Evolutionary conservation across 2,113 vertebrate genomes (phyloP), one percentile per base, ranked within the genome.

Genomic region (Argyrosomus japonicus): DNA sequence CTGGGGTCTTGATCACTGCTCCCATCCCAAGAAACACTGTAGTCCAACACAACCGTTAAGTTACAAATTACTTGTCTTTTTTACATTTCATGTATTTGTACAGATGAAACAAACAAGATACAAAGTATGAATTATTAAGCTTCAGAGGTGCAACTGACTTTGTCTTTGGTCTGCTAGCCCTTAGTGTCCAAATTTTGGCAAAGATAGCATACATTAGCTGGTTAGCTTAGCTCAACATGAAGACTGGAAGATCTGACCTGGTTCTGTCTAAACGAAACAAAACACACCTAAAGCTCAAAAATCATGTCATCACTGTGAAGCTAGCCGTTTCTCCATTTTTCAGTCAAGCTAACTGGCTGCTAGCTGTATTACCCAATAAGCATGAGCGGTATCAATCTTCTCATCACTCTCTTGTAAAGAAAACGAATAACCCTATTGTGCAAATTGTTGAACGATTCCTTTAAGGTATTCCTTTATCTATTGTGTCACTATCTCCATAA

Each of bases 401-500:
- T 68, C 25, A 58, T 48, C 27, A 3, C 2, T 23, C 18, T n/a
- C 2, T n/a, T 2, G 3, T 19, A 7, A 64, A 48, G 32, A 14
- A 69, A 10, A 11, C 5, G 0, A 54, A 63, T 27, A 47, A 40
- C 17, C 53, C 7, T 8, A 8, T 88, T 54, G 25, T 13, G 27
- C 36, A 68, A 69, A 76, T 69, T 79, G 29, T 57, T 14, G 10
- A 36, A 29, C 10, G 14, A 51, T 68, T 75, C 71, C 19, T 82
- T 79, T 57, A 62, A 73, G 63, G 53, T 50, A 45, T 67, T 58
- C 9, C 73, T 48, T 36, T 14, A 79, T 85, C 53, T 73, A 8
- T 53, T 78, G 6, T 77, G 40, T 76, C 72, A 48, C 53, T 75
- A 58, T 82, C 75, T 83, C 36, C 51, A 56, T 84, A 76, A 86